These are phyloP conservation scores for Drosophila obscura DNA, from an alignment of 1,140 invertebrate species.

Conservation along the genomic window DNA sequence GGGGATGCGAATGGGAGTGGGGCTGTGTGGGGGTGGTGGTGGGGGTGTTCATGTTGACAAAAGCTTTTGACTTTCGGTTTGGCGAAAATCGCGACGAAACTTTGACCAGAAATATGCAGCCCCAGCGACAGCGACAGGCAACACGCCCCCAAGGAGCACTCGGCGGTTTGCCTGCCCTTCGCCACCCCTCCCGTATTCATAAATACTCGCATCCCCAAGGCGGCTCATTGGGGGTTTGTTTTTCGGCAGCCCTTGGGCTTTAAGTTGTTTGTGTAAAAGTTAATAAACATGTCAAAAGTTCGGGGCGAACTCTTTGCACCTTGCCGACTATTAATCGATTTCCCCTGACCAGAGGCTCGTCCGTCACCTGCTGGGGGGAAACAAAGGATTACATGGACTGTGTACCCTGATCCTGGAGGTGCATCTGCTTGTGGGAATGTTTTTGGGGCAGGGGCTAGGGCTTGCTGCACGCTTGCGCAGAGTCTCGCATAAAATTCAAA, in stretches of 20 bases:
- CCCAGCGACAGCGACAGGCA: conserved; percentile 22
- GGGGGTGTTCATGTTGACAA: conserved; percentile 56
- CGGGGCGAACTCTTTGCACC: conserved; percentile 5
- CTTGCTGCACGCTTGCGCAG: conserved; percentile 45
- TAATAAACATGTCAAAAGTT: conserved; percentile 77
- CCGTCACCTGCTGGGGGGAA: conserved; percentile 39
- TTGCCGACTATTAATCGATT: conserved; percentile 35
- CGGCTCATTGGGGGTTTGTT: neutral
- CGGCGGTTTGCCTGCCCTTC: conserved; percentile 21
- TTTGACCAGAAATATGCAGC: conserved; percentile 71
- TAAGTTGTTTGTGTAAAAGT: conserved; percentile 50
- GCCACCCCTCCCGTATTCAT: conserved; percentile 30
- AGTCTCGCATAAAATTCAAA: conserved; percentile 78
- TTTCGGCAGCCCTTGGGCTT: conserved; percentile 20
- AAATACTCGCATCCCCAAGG: conserved; percentile 24
- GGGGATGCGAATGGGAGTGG: neutral
- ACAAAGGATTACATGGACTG: conserved; percentile 45
- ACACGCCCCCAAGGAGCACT: conserved; percentile 39
- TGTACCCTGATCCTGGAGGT: conserved; percentile 13
- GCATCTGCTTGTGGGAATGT: conserved; percentile 25
- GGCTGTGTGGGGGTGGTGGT: neutral
- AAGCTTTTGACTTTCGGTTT: conserved; percentile 69
- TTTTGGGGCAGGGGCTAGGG: neutral
- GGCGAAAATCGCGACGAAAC: conserved; percentile 60
- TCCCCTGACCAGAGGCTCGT: neutral